These are phyloP conservation scores for Hippasteria phrygiana DNA, from an alignment of 53 echinoderm and acorn worm genomes.

Conservation along the genomic window DNA sequence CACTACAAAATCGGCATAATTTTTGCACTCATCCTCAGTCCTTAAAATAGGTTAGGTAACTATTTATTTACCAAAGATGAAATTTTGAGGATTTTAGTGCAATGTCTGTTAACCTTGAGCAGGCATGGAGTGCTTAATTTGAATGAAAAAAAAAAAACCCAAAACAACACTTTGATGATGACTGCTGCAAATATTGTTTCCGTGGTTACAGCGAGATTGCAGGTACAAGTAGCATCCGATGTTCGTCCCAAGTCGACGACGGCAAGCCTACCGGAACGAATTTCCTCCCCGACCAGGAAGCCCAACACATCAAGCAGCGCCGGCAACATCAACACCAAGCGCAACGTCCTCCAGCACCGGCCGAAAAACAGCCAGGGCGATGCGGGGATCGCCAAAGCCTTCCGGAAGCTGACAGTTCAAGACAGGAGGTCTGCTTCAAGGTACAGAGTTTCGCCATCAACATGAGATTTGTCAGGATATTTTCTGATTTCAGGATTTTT, in stretches of 20 bases:
- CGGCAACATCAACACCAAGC: conserved; percentile 78
- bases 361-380: conserved; percentile 44
- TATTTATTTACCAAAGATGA: too few species aligned
- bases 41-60: too few species aligned
- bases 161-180: too few species aligned
- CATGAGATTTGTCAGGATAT: too few species aligned
- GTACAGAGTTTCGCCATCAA: background rate
- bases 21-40: too few species aligned
- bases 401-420: conserved; percentile 76
- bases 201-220: background rate
- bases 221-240: conserved; percentile 9
- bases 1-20: too few species aligned
- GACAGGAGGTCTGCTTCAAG: conserved; percentile 64
- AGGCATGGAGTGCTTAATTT: too few species aligned
- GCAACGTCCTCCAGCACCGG: conserved; percentile 77
- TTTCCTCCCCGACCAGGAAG: conserved; percentile 7
- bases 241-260: conserved; percentile 50
- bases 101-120: too few species aligned
- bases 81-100: too few species aligned
- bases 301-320: conserved; percentile 76
- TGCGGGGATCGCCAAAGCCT: conserved; percentile 72
- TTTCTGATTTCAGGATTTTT: too few species aligned
- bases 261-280: conserved; percentile 32
- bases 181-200: background rate
- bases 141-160: too few species aligned